A percentile compares a stretch with the other conserved stretches of the same genome.
These are phyloP conservation scores for Drosophila mercatorum DNA, from an alignment of 2,888 invertebrate genomes.

Conservation along the genomic window DNA sequence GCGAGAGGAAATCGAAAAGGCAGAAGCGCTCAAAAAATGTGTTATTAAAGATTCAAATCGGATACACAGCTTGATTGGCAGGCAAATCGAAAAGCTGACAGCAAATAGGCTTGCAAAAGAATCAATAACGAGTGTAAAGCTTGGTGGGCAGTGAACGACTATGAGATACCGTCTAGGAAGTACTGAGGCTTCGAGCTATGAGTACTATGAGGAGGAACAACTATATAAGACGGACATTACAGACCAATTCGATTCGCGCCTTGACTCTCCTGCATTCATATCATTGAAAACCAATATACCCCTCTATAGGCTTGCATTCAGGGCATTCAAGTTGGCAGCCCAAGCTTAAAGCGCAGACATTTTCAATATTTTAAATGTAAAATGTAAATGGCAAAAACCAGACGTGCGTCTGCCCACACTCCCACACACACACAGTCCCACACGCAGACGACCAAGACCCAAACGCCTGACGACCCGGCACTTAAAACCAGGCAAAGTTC, in stretches of 20 bases:
- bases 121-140: conserved; percentile 40
- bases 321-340: conserved; percentile 4
- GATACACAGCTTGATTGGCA: conserved; percentile 49
- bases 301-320: not conserved
- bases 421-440: not conserved
- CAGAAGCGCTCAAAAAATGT: not conserved
- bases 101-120: conserved; percentile 35
- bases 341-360: conserved; percentile 41
- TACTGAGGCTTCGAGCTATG: too few species aligned
- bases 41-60: conserved; percentile 31
- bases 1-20: conserved; percentile 66
- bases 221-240: too few species aligned
- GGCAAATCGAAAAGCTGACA: conserved; percentile 62
- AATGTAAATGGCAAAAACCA: conserved; percentile 42
- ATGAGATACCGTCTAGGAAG: not conserved
- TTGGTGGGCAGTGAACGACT: not conserved
- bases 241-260: too few species aligned
- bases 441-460: conserved; percentile 46
- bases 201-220: too few species aligned
- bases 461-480: conserved; percentile 49
- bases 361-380: conserved; percentile 66
- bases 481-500: conserved; percentile 67
- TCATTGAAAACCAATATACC: not conserved
- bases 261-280: too few species aligned
- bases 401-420: conserved; percentile 24